These are phyloP conservation scores for Aphidius colemani DNA, from an alignment of 2,888 invertebrate species.

Conservation along the genomic window DNA sequence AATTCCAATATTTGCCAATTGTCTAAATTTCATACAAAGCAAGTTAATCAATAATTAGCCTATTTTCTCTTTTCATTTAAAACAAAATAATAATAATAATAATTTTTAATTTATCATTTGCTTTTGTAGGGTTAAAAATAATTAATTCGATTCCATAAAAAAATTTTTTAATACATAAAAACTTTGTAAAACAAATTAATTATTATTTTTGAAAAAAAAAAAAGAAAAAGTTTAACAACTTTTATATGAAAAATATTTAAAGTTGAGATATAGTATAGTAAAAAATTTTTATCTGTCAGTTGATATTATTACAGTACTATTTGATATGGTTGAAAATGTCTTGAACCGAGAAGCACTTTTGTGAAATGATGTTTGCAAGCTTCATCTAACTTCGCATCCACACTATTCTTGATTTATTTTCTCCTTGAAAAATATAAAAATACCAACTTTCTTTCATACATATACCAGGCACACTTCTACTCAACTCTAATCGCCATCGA, in stretches of 20 bases:
- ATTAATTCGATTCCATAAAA: background rate
- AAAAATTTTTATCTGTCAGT: slow-evolving; percentile 12
- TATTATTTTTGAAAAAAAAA: too few species aligned
- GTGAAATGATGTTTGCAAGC: slow-evolving; percentile 24
- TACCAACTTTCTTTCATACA: background rate
- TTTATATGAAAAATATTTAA: too few species aligned
- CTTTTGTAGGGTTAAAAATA: background rate
- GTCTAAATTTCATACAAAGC: too few species aligned
- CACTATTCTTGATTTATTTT: background rate
- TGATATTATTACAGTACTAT: slow-evolving; percentile 20
- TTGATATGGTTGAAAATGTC: slow-evolving; percentile 17
- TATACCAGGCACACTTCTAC: slow-evolving; percentile 12
- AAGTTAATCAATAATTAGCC: too few species aligned
- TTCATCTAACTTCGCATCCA: slow-evolving; percentile 16
- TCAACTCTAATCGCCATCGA: slow-evolving; percentile 29
- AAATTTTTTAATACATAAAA: too few species aligned
- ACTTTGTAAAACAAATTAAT: too few species aligned
- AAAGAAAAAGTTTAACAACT: too few species aligned
- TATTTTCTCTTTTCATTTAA: too few species aligned
- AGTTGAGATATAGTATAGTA: too few species aligned
- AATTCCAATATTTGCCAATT: too few species aligned
- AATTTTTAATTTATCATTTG: background rate
- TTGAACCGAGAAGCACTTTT: slow-evolving; percentile 20
- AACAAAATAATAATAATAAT: too few species aligned
- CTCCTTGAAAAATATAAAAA: slow-evolving; percentile 1